Base-by-base conservation (phyloP, 2,888 invertebrate genomes). In the Perizoma affinitatum region DNA sequence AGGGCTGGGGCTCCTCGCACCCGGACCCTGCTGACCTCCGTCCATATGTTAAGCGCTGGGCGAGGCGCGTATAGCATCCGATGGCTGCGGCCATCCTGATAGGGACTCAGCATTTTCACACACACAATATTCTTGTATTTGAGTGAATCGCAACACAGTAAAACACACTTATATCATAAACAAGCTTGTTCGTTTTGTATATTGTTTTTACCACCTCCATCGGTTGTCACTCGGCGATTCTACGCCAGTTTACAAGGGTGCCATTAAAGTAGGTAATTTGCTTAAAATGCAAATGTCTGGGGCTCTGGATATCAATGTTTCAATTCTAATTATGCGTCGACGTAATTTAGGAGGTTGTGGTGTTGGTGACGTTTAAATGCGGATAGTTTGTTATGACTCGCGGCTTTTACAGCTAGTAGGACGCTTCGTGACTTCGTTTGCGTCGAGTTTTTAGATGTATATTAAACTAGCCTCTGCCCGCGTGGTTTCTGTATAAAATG, bases 281-380 rank as follows among this genome's bases (percentile, higher is more conserved):
- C 71, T 71, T 67, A 70, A 68, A 70, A 78, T 77, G 77, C 66
- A 70, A 76, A 78, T 77, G 52, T 48, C 50, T 54, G 57, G 49
- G 62, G 49, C 44, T 8, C 41, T 57, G 63, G 59, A 49, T 54
- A 61, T 60, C 58, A 57, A 69, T 73, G 72, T 73, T 77, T 74
- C 72, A 74, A 71, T 75, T 63, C 58, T 63, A 58, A 58, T 63
- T 63, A 63, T 55, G 54, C 55, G 48, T 22, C 46, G 43, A 43
- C 40, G 44, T 53, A 44, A 58, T 46, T 58, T 9, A 58, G 41
- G 49, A n/a, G 50, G 5, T 33, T 22, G 49, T 10, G 44, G 22
- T 54, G 54, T 34, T 41, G 9, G 11, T 49, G 59, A 49, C 49
- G 41, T 54, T 54, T 58, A 42, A 44, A 48, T 54, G 54, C 7